Conservation (phyloP, 2,888 invertebrate species). For the Diarsia mendica region DNA sequence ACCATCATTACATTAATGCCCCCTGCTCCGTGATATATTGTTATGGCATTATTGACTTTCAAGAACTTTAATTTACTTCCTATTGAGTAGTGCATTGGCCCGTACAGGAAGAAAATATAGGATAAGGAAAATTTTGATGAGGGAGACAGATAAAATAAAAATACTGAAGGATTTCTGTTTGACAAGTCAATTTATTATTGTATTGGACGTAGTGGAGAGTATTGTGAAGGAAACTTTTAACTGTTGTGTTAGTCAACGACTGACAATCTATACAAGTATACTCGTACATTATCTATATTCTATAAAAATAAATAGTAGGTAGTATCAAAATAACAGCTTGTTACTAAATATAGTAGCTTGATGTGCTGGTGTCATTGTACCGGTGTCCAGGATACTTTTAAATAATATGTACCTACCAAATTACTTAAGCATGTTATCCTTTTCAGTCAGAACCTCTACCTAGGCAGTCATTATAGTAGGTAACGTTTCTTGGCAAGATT, state of each 20-base stretch:
- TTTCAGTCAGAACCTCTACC: background rate
- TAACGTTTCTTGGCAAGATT: background rate
- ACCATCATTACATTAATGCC: conserved; percentile 73
- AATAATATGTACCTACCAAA: no score
- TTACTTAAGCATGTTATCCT: background rate
- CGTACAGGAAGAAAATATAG: background rate
- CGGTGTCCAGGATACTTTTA: no score
- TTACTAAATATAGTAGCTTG: no score
- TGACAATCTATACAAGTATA: background rate
- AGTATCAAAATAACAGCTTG: background rate
- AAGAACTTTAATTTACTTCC: conserved; percentile 61
- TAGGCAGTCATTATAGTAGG: background rate
- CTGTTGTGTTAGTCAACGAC: background rate
- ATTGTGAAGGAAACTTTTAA: no score
- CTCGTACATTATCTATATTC: no score
- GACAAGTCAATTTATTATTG: background rate
- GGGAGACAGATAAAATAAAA: background rate
- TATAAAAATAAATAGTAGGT: no score
- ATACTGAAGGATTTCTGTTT: background rate
- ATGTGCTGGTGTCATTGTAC: background rate
- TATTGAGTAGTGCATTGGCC: conserved; percentile 28
- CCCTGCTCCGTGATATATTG: conserved; percentile 70
- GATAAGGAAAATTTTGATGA: background rate
- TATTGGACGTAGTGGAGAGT: background rate
- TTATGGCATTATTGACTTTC: conserved; percentile 67